Base-by-base conservation (phyloP, 2,888 invertebrate genomes). In the Dione vanillae region DNA sequence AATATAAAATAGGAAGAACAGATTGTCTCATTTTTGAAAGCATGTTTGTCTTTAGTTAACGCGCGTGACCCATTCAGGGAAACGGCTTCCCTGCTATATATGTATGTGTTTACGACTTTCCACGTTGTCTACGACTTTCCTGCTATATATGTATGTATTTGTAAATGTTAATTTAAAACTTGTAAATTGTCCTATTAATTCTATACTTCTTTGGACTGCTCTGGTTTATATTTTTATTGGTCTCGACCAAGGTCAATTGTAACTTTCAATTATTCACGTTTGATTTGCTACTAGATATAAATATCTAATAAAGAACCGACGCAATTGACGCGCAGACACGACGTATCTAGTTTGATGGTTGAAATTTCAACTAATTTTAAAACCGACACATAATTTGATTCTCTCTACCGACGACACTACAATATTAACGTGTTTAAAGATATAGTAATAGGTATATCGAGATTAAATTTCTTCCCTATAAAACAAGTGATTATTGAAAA, bases 211-310 rank as follows among this genome's bases (percentile, higher is more conserved):
- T 2, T 10, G 16, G n/a, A 37, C n/a, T 16, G 14, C 3, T 54
- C 8, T n/a, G 35, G 16, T 47, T 16, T 27, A 47, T 47, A 1
- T 16, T 9, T 12, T 40, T 56, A 16, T 56, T 56, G 16, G 9
- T 0, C 11, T 27, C 11, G 6, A 16, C 1, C 37, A 56, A 40
- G 16, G 16, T 16, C 11, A 40, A 56, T 37, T 11, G 16, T 1
- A 16, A 56, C 37, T 40, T 40, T 56, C 56, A 11, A 56, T 40
- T 56, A 19, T 56, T 40, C 16, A 40, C 37, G 19, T 16, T 56
- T 37, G 0, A 37, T 56, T 56, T 40, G 56, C n/a, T 40, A 19
- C 10, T 11, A 1, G 7, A 56, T 37, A n/a, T 9, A 52, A 35
- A 35, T 35, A 9, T 12, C 1, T 20, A 49, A 11, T 20, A 16